Evolutionary conservation across 2,888 invertebrate species (phyloP).

Genomic region (Subacronicta megacephala): DNA sequence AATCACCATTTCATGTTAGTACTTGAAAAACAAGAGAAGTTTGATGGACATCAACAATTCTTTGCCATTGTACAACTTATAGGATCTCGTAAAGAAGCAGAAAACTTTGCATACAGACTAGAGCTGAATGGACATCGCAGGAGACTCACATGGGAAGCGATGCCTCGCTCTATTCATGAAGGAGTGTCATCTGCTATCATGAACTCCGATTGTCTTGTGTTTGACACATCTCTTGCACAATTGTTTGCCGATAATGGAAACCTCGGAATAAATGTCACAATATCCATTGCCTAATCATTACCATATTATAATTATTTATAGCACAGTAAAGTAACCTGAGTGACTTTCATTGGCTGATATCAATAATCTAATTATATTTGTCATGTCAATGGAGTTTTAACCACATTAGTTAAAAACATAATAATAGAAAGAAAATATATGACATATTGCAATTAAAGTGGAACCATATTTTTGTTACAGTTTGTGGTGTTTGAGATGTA

Average conservation of each 20-base stretch:
- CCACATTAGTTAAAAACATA: conserved; percentile 40
- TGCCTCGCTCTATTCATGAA: conserved; percentile 99
- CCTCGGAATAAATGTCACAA: conserved; percentile 99
- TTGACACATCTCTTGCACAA: conserved; percentile 99
- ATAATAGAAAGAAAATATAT: conserved; percentile 34
- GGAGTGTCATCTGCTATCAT: conserved; percentile 99
- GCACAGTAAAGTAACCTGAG: conserved; percentile 47
- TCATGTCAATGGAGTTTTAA: conserved; percentile 62
- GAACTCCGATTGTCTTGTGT: conserved; percentile 99
- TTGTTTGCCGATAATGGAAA: conserved; percentile 99
- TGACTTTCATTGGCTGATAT: conserved; percentile 64
- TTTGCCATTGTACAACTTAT: conserved; percentile 99
- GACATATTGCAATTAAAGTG: conserved; percentile 51
- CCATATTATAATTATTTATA: conserved; percentile 56
- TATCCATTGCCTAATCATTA: conserved; percentile 94
- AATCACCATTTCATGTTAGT: conserved; percentile 99
- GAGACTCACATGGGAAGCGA: conserved; percentile 99
- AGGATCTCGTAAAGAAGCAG: conserved; percentile 99
- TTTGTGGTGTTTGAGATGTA: conserved; percentile 63
- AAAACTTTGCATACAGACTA: conserved; percentile 99
- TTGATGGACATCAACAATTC: conserved; percentile 98
- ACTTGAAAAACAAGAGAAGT: conserved; percentile 99
- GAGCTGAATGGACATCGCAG: conserved; percentile 98
- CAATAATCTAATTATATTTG: conserved; percentile 66
- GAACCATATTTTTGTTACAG: conserved; percentile 64